These are phyloP conservation scores for Terebella lapidaria DNA, from an alignment of 2,888 invertebrate genomes.

Conservation along the genomic window DNA sequence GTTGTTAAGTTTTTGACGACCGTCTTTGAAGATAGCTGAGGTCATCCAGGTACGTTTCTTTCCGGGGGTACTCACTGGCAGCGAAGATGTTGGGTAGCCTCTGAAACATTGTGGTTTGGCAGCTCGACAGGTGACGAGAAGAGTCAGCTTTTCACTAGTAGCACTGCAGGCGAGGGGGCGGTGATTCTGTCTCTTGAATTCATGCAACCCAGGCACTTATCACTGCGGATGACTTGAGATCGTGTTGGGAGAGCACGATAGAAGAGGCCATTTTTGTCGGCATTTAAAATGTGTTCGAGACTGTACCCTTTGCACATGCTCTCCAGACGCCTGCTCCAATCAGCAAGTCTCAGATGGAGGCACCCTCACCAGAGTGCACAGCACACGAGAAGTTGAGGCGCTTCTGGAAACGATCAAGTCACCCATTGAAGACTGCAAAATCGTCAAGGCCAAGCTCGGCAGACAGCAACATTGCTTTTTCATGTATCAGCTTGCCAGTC, in stretches of 20 bases:
- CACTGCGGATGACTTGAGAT: neutral
- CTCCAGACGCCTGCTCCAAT: neutral
- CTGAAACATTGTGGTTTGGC: neutral
- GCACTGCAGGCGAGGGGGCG: neutral
- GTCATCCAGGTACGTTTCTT: conserved; percentile 4
- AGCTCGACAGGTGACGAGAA: neutral
- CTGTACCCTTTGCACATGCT: neutral
- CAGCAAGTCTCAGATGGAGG: neutral
- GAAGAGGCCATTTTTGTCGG: neutral
- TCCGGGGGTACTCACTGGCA: neutral
- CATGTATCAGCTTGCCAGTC: too few relatives aligned
- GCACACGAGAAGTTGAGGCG: too few relatives aligned
- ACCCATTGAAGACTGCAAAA: too few relatives aligned
- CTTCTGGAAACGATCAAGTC: too few relatives aligned
- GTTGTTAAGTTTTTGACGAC: neutral
- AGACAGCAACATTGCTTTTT: too few relatives aligned
- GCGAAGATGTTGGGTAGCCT: neutral
- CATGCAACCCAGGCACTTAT: neutral
- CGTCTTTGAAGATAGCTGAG: neutral
- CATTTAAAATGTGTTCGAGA: neutral
- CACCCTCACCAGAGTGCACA: neutral
- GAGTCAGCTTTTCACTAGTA: neutral
- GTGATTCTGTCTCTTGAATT: neutral
- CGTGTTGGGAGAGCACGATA: neutral
- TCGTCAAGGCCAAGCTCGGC: too few relatives aligned